Evolutionary conservation across 2,797 vertebrate genomes (phyloP).

Genomic region (Coccyzus lansbergi): DNA sequence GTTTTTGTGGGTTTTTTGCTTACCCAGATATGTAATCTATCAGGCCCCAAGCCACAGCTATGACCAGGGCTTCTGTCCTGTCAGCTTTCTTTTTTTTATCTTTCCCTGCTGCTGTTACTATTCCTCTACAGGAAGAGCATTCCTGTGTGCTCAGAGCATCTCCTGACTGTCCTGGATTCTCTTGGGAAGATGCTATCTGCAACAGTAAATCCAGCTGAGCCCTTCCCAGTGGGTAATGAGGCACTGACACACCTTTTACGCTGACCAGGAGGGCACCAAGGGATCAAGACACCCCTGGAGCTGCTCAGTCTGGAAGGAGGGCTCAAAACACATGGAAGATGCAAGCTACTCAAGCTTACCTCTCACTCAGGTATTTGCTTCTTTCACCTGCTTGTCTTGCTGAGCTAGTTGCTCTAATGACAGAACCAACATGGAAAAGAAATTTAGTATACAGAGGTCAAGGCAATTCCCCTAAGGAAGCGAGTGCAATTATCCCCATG

Average conservation of each 20-base stretch:
- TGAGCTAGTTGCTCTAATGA: constrained; percentile 12
- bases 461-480: neutral
- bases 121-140: neutral
- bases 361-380: neutral
- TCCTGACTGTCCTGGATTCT: fast-evolving
- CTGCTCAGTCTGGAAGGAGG: neutral
- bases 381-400: neutral
- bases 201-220: neutral
- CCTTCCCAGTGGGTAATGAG: neutral
- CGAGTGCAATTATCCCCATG: neutral
- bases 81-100: neutral
- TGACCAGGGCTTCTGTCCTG: neutral
- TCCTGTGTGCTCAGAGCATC: neutral
- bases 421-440: neutral
- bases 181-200: neutral
- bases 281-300: neutral
- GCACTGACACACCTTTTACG: neutral
- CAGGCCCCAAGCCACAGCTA: neutral
- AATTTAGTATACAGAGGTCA: neutral
- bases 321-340: neutral
- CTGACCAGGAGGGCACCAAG: neutral
- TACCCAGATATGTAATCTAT: neutral
- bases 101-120: neutral
- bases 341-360: neutral
- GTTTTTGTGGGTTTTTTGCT: too few species aligned